Percentiles rank a stretch among this genome's conserved stretches.
Conservation (phyloP, 2,113 vertebrate species). For the Phocoena sinus region DNA sequence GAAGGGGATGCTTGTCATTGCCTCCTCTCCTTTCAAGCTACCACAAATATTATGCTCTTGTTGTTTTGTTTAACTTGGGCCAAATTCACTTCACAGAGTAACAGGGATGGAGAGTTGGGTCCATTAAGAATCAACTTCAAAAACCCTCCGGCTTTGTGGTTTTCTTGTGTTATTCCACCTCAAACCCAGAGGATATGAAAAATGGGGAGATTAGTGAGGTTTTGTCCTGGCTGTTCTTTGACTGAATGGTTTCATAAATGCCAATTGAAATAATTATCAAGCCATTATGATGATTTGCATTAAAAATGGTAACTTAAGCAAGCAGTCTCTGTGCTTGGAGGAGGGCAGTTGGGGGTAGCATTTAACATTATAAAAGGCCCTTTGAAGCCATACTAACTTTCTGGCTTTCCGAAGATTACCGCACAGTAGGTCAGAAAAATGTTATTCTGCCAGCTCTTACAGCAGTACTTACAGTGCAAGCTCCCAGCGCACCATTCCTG, state of each 20-base stretch:
- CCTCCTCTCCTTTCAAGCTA: conserved; percentile 63
- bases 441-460: conserved; percentile 68
- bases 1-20: conserved; percentile 46
- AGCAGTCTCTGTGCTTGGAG: conserved; percentile 34
- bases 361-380: conserved; percentile 67
- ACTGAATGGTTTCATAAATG: conserved; percentile 68
- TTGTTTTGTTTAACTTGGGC: conserved; percentile 69
- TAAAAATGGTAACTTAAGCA: conserved; percentile 65
- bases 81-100: conserved; percentile 65
- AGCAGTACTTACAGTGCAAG: conserved; percentile 58
- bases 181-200: conserved; percentile 69
- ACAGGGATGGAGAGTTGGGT: conserved; percentile 43
- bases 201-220: conserved; percentile 60
- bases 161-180: conserved; percentile 56
- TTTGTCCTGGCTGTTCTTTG: conserved; percentile 23
- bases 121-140: conserved; percentile 62
- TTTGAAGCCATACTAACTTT: conserved; percentile 65
- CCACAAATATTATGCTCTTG: conserved; percentile 54
- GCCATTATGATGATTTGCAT: conserved; percentile 71
- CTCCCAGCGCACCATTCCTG: conserved; percentile 74
- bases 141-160: conserved; percentile 60
- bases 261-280: conserved; percentile 75
- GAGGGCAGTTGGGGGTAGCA: conserved; percentile 32
- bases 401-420: conserved; percentile 64
- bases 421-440: conserved; percentile 69